These are phyloP conservation scores for Phataginus tricuspis DNA, from an alignment of 2,797 vertebrate genomes.

Conservation along the genomic window DNA sequence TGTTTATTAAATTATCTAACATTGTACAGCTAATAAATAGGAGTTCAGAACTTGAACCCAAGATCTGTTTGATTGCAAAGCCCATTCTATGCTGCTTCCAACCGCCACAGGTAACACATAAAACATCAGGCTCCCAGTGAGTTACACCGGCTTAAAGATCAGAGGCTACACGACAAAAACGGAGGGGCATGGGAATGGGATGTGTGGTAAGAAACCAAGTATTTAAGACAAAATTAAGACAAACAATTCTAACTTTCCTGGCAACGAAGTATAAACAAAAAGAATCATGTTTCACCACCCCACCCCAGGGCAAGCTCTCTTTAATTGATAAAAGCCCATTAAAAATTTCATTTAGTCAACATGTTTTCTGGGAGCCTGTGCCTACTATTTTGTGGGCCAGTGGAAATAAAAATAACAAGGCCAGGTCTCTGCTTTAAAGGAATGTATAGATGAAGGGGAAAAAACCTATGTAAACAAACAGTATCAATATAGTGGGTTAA, in stretches of 20 bases:
- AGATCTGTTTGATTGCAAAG: background rate
- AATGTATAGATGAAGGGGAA: background rate
- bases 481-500: background rate
- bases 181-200: background rate
- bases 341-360: background rate
- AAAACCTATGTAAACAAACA: background rate
- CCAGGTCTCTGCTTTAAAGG: background rate
- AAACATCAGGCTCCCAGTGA: background rate
- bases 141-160: background rate
- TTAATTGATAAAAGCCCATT: background rate
- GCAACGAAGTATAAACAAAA: background rate
- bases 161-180: background rate
- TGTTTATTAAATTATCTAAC: background rate
- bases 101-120: background rate
- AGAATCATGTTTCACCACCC: too few relatives aligned
- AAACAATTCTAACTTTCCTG: conserved; percentile 14
- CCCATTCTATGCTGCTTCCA: background rate
- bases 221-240: background rate
- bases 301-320: background rate
- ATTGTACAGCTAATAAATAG: background rate
- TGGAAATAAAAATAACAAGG: background rate
- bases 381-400: background rate
- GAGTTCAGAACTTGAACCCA: background rate
- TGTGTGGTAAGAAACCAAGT: background rate
- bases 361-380: background rate